Evolutionary conservation across 2,797 vertebrate genomes (phyloP).

Genomic region (Meriones psammophilus): DNA sequence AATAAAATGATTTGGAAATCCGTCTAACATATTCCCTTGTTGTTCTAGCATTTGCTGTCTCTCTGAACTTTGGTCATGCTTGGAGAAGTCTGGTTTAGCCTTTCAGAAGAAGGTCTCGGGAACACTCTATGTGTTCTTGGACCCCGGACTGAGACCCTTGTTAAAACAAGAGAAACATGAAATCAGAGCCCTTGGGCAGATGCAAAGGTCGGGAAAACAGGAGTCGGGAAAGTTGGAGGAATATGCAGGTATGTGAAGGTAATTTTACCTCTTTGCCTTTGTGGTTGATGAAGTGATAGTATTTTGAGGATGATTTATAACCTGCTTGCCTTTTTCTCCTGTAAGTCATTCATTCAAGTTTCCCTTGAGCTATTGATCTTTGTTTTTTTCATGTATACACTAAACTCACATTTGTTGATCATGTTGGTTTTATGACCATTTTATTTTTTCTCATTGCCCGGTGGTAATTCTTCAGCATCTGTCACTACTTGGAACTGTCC

Average conservation of each 20-base stretch:
- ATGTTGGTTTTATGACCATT: background rate
- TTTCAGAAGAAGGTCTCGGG: background rate
- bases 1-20: background rate
- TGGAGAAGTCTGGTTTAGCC: background rate
- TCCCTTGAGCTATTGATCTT: background rate
- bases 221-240: background rate
- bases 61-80: background rate
- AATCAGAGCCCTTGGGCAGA: background rate
- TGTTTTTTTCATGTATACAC: background rate
- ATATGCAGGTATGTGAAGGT: background rate
- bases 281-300: background rate
- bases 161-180: background rate
- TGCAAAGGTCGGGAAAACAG: background rate
- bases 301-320: background rate
- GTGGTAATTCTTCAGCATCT: background rate
- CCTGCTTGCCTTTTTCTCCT: background rate
- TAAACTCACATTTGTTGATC: background rate
- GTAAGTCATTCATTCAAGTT: background rate
- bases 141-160: background rate
- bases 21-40: too few relatives aligned
- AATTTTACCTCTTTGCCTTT: background rate
- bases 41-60: accelerated
- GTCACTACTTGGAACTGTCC: background rate
- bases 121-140: background rate
- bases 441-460: background rate